These are phyloP conservation scores for Teleiodes luculella DNA, from an alignment of 2,888 invertebrate genomes.

Conservation along the genomic window DNA sequence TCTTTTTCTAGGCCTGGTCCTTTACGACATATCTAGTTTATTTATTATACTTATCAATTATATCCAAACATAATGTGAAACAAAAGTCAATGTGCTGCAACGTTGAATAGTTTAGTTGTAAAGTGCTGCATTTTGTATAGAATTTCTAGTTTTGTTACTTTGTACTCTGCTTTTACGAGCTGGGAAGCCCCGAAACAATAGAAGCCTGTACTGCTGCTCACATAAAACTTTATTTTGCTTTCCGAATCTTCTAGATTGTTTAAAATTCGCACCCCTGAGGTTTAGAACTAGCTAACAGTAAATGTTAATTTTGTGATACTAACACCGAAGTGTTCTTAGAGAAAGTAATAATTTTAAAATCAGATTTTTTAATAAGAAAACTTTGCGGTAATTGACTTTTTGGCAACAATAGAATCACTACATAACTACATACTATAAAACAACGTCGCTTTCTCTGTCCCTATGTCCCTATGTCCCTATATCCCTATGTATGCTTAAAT, in stretches of 20 bases:
- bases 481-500: no score
- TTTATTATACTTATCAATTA: no score
- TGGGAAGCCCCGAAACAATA: constrained; percentile 9
- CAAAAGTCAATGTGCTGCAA: not conserved
- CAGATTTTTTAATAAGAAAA: no score
- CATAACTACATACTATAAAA: no score
- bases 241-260: not conserved
- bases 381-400: no score
- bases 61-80: not conserved
- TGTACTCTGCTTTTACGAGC: constrained; percentile 13
- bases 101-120: constrained; percentile 4
- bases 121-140: constrained; percentile 9
- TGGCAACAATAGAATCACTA: no score
- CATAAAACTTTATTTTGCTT: constrained; percentile 14
- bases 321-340: no score
- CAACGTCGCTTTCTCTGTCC: no score
- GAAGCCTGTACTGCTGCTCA: constrained; percentile 1
- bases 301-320: not conserved
- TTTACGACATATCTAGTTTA: no score
- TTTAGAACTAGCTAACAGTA: not conserved
- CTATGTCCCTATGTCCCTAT: no score
- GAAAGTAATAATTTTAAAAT: no score
- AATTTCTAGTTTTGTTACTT: constrained; percentile 3
- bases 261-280: not conserved
- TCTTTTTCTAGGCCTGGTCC: no score